A percentile compares a stretch with the other conserved stretches of the same genome.
Conservation (phyloP, 2,797 vertebrate species). For the Argyrosomus regius region DNA sequence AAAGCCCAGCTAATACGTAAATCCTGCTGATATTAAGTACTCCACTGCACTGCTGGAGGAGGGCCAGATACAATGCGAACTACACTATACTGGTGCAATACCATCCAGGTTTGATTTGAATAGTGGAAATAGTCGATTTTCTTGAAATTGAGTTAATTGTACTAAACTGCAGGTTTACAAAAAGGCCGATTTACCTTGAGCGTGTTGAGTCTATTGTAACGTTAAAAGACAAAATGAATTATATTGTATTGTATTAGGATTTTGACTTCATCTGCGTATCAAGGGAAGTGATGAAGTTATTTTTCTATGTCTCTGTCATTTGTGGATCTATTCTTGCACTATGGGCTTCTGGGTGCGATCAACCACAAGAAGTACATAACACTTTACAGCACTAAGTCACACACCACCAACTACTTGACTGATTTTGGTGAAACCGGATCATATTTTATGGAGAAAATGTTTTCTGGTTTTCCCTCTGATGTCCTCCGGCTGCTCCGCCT, state of each 20-base stretch:
- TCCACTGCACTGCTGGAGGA: background rate
- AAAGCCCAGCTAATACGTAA: slow-evolving; percentile 44
- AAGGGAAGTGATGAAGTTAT: background rate
- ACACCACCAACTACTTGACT: no score
- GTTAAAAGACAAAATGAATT: background rate
- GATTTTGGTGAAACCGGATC: no score
- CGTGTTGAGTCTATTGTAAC: background rate
- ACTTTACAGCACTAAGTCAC: no score
- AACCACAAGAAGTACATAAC: no score
- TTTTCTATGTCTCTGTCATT: no score
- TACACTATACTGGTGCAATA: background rate
- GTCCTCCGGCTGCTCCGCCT: no score
- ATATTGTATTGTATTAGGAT: background rate
- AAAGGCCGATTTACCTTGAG: background rate
- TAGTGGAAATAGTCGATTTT: background rate
- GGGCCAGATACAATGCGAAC: background rate
- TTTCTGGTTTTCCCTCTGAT: no score
- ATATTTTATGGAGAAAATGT: no score
- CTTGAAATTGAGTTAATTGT: background rate
- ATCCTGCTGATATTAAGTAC: slow-evolving; percentile 43
- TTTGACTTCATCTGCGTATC: background rate
- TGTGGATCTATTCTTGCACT: no score
- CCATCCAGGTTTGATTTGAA: background rate
- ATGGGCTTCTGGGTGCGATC: no score
- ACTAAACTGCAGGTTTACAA: background rate